Evolutionary conservation across 2,797 vertebrate species (phyloP), one percentile per base, ranked within the genome.

Genomic region (Gephyroberyx darwinii): DNA sequence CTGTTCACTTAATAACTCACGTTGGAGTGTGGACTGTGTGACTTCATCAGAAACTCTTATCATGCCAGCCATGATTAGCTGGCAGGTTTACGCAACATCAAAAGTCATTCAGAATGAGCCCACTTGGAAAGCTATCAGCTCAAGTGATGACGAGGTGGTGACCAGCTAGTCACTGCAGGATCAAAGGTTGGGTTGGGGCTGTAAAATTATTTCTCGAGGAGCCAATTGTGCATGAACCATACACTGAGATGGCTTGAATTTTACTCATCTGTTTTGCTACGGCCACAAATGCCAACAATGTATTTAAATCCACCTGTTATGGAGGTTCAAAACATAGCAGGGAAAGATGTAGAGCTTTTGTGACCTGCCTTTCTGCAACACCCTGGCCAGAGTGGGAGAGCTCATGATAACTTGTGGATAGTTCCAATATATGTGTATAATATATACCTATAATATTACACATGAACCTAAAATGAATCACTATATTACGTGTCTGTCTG

Each of bases 401-500:
- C 7, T 17, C 45, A 19, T 43, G 41, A 2, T 43, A 13, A 43
- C 41, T 39, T 39, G 37, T 39, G 10, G 37, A 39, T 39, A 39
- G 37, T 43, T 43, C 4, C 13, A 43, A 43, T n/a, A n/a, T n/a
- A n/a, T n/a, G n/a, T n/a, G n/a, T n/a, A n/a, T n/a, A 43, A 43
- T 1, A 4, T 48, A 17, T 5, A 48, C 47, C 8, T 19, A n/a
- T 26, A 26, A 26, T 26, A 26, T 48, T 48, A 48, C n/a, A n/a
- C 9, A 19, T 47, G 45, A 47, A 17, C 8, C 10, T 10, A 41
- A 10, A 10, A 50, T 35, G 5, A 7, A 5, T 35, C 33, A 35
- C 33, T 7, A 35, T 35, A 35, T 43, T 43, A 3, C 8, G 9
- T 54, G 65, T 73, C n/a, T 77, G 5, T 91, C 2, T 26, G 31